Evolutionary conservation across 2,797 vertebrate genomes (phyloP), one percentile per base, ranked within the genome.

Genomic region (Chrysolophus pictus): DNA sequence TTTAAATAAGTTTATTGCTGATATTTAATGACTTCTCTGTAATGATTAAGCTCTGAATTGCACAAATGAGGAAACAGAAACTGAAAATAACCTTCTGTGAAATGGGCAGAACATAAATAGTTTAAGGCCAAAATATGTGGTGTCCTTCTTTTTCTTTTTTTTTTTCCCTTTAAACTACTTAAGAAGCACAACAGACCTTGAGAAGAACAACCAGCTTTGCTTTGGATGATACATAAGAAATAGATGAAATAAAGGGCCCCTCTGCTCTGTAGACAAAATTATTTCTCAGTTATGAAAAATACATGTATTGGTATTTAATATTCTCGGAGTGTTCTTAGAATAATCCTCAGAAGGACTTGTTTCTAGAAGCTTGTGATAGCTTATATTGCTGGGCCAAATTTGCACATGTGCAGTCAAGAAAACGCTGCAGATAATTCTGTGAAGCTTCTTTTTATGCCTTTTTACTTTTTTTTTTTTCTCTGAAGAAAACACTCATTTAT

Each of bases 291-390:
- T 77, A 31, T 81, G 56, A 67, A 93, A 65, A 91, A 37, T 42
- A 26, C 10, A 21, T 37, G 5, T 33, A 22, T 46, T 73, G 62
- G 10, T 46, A 60, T 86, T 88, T 69, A 22, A n/a, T 35, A 18
- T 56, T 80, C 56, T 86, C 22, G 58, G 73, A 60, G 12, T 29
- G 28, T 81, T 77, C 72, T 69, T 74, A 70, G n/a, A 81, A 41
- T 78, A 56, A 78, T 59, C 64, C 77, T 72, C 70, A 56, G 79
- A 73, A 71, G 16, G 9, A 17, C 60, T 87, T 73, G 29, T 68
- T 90, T 76, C 78, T 92, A 68, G 64, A 91, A 77, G 21, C 49
- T 79, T 90, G 64, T 80, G 78, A 60, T 93, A 79, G n/a, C 47
- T 73, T 29, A 41, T 86, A 9, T 81, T 71, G 29, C 68, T 85